Evolutionary conservation across 1,140 invertebrate genomes (phyloP), one percentile per base, ranked within the genome.

Genomic region (Nixonia krombeini): DNA sequence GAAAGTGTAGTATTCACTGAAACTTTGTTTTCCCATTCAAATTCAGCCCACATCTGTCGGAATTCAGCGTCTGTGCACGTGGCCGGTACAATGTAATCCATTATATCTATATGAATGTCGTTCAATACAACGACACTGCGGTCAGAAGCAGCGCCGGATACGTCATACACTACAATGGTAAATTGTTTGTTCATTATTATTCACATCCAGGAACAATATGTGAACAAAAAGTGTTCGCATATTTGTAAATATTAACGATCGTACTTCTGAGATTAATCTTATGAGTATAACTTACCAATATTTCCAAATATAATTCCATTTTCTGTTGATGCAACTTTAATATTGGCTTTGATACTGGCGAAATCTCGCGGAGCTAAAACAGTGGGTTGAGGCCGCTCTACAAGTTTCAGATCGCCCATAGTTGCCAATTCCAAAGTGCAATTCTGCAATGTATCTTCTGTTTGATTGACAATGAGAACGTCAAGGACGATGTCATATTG

Each of bases 1-100:
- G 92, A 94, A 53, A 99, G 90, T 35, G 92, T 94, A 0, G 98
- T 99, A 79, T 96, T 96, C 0, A 99, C 97, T 0, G 96, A 94
- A 6, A 99, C 96, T 89, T 99, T 99, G 86, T 99, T 99, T 87
- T 99, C 98, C 98, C 98, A 99, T 86, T 99, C 98, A 87, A 99
- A 99, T 87, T 99, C 97, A 1, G 96, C 94, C 98, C 98, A 99
- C 98, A 99, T 99, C 84, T 95, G 91, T 9, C 98, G 85, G 87
- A 99, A 99, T 86, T 99, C 97, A 0, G 91, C 90, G 82, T 99
- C 97, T 18, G 91, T 96, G 82, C 97, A 99, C 16, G 88, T 86
- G 1, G 96, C 96, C n/a, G 98, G 98, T 26, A 99, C 92, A 74
- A 99, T 99, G 84, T 99, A 99, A 87, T 99, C 98, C 95, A 99